Conservation (phyloP, 2,113 vertebrate genomes). For the Mormoops blainvillei region DNA sequence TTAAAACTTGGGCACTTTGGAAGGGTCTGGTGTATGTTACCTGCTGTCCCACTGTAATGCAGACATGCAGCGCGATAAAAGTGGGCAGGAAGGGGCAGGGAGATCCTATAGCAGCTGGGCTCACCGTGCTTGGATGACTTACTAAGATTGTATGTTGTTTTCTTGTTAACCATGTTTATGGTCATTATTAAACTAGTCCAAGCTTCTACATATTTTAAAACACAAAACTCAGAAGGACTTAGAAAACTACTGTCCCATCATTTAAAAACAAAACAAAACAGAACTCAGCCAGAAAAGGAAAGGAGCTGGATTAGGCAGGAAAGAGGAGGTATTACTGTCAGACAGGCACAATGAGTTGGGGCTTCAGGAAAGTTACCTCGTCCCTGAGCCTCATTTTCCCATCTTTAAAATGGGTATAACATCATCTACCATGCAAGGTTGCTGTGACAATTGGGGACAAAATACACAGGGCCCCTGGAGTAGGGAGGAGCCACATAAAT, state of each 20-base stretch:
- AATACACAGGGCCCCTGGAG: no score
- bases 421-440: no score
- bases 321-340: background rate
- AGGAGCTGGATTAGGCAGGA: background rate
- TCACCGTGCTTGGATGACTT: background rate
- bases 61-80: background rate
- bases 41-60: background rate
- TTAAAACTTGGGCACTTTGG: background rate
- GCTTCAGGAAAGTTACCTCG: background rate
- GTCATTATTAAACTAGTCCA: background rate
- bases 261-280: background rate
- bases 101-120: background rate
- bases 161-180: background rate
- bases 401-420: no score
- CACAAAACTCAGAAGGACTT: background rate
- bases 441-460: no score
- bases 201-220: background rate
- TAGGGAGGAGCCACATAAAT: rapidly evolving
- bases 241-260: background rate
- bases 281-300: background rate
- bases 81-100: background rate
- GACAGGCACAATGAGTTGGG: background rate
- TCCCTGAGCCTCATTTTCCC: no score
- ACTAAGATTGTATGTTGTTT: background rate
- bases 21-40: background rate